Evolutionary conservation across 2,113 vertebrate genomes (phyloP).

Genomic region (Takifugu flavidus): DNA sequence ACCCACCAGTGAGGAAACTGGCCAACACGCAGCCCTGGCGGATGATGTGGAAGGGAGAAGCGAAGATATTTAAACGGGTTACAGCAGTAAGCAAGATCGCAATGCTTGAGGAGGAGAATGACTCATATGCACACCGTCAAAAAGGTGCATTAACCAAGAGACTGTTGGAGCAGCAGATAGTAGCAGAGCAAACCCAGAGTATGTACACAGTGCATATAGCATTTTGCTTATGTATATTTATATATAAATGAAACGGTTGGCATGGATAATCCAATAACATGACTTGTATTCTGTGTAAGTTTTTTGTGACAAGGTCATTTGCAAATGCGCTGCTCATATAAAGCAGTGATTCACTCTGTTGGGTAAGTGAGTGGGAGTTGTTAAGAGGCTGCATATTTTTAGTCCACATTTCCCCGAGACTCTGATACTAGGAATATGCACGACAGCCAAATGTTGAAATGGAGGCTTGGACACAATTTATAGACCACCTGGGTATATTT

Average conservation of each 20-base stretch:
- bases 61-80: not conserved
- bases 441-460: not conserved
- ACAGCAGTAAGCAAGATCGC: not conserved
- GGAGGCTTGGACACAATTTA: not conserved
- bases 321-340: slow-evolving; percentile 51
- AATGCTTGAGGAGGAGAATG: slow-evolving; percentile 20
- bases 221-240: slow-evolving; percentile 2
- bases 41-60: not conserved
- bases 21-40: too few species aligned
- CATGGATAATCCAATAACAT: slow-evolving; percentile 12
- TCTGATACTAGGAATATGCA: slow-evolving; percentile 24
- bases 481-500: not conserved
- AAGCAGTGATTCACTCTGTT: slow-evolving; percentile 64
- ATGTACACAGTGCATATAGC: not conserved
- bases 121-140: slow-evolving; percentile 23
- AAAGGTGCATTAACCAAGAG: slow-evolving; percentile 1
- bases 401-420: slow-evolving; percentile 47
- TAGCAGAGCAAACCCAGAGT: slow-evolving; percentile 3
- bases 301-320: slow-evolving; percentile 61
- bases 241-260: not conserved
- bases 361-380: slow-evolving; percentile 69
- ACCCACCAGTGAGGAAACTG: too few species aligned
- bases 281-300: slow-evolving; percentile 35
- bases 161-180: not conserved
- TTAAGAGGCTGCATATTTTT: slow-evolving; percentile 59